Percentiles rank a stretch among this genome's conserved stretches.
phyloP scores from a whole-genome alignment of 2,888 invertebrate genomes.

The Drosophila leonis region DNA sequence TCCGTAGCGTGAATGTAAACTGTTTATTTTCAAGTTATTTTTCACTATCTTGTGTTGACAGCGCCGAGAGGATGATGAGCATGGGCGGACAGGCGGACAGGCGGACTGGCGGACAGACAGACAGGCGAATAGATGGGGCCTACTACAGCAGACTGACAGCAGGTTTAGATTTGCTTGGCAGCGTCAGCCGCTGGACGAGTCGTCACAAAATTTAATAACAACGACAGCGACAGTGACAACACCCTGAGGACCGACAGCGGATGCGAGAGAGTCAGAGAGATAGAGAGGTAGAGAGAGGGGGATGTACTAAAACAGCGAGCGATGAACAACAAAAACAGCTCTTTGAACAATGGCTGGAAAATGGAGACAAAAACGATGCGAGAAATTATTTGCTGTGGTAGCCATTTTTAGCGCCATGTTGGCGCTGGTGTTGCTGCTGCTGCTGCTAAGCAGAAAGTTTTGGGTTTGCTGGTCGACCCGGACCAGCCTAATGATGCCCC shows the following conservation, averaged over 20 bases:
- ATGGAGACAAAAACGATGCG: slow-evolving; percentile 52
- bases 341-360: slow-evolving; percentile 49
- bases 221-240: slow-evolving; percentile 39
- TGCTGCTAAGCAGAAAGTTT: slow-evolving; percentile 33
- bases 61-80: slow-evolving; percentile 16
- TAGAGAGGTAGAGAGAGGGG: not conserved
- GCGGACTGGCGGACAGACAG: not conserved
- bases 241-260: slow-evolving; percentile 36
- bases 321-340: slow-evolving; percentile 43
- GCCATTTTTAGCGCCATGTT: slow-evolving; percentile 66
- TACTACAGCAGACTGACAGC: slow-evolving; percentile 35
- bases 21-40: slow-evolving; percentile 69
- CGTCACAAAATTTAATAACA: slow-evolving; percentile 63
- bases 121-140: slow-evolving; percentile 7
- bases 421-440: slow-evolving; percentile 33
- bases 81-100: not conserved
- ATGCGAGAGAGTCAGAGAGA: not conserved
- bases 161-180: slow-evolving; percentile 54
- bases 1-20: slow-evolving; percentile 51
- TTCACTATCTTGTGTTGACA: slow-evolving; percentile 67
- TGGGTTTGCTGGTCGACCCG: slow-evolving; percentile 30
- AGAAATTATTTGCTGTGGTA: slow-evolving; percentile 69
- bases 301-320: slow-evolving; percentile 18
- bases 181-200: slow-evolving; percentile 41
- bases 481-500: slow-evolving; percentile 68